phyloP scores from a whole-genome alignment of 2,888 invertebrate genomes.

The Phengaris alcon region DNA sequence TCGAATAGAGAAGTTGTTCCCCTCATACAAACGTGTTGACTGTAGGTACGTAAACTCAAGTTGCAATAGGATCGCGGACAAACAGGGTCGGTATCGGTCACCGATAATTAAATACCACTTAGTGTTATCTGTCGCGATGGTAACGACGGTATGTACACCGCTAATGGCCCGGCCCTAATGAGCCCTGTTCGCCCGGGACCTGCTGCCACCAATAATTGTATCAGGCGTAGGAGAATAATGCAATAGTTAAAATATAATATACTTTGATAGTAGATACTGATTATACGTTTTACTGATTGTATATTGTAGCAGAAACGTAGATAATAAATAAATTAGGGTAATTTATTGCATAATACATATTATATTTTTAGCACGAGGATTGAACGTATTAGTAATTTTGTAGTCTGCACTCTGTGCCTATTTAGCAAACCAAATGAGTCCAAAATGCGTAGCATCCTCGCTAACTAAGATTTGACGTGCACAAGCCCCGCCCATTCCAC shows the following conservation, averaged over 20 bases:
- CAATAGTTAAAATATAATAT: neutral
- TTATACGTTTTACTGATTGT: no score
- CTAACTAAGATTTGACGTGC: neutral
- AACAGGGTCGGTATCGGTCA: slow-evolving; percentile 46
- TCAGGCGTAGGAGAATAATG: neutral
- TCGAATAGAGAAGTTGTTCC: no score
- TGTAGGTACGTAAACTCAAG: neutral
- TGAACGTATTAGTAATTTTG: neutral
- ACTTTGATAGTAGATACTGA: no score
- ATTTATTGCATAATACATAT: no score
- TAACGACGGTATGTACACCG: slow-evolving; percentile 61
- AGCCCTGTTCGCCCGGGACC: slow-evolving; percentile 29
- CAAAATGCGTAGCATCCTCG: neutral
- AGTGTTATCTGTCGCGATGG: slow-evolving; percentile 41
- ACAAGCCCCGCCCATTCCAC: neutral
- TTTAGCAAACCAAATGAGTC: neutral
- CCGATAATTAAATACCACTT: slow-evolving; percentile 53
- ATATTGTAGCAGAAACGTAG: no score
- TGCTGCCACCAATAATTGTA: neutral
- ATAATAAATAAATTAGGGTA: no score
- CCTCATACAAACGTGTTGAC: no score
- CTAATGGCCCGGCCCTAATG: slow-evolving; percentile 57
- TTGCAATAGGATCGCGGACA: neutral
- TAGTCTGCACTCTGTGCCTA: neutral
- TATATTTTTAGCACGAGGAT: no score